These are phyloP conservation scores for Aphelenchoides besseyi DNA, from an alignment of 1,140 invertebrate species.

Conservation along the genomic window DNA sequence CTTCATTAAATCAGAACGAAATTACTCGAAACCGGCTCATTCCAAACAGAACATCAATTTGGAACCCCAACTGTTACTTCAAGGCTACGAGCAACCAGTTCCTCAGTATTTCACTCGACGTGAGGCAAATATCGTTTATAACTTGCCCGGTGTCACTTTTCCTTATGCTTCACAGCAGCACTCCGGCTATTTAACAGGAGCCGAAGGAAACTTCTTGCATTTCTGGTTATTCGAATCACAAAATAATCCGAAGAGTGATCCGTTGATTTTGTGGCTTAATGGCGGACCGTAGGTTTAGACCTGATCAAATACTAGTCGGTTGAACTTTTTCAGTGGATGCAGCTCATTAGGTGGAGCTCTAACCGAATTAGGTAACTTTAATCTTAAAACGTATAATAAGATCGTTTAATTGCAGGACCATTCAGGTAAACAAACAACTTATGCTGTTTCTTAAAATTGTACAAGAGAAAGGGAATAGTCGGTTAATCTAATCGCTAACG, in stretches of 20 bases:
- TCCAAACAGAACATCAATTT: background rate
- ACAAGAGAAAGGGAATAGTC: no score
- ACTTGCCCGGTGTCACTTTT: conserved; percentile 53
- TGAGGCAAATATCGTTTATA: conserved; percentile 47
- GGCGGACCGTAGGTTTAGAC: no score
- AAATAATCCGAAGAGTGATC: conserved; percentile 63
- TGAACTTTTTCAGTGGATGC: no score
- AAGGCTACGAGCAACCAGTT: background rate
- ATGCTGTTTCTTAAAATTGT: no score
- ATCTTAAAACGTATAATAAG: conserved; percentile 44
- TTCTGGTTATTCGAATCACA: conserved; percentile 63
- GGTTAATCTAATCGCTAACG: no score
- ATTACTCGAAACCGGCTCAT: conserved; percentile 20
- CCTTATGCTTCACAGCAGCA: conserved; percentile 52
- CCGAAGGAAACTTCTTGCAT: conserved; percentile 48
- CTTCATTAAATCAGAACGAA: conserved; percentile 3
- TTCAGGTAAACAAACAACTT: no score
- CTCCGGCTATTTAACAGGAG: conserved; percentile 60
- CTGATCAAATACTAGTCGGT: no score
- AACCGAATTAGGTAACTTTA: conserved; percentile 67
- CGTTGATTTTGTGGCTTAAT: conserved; percentile 67
- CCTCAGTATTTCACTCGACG: conserved; percentile 25
- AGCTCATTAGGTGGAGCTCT: conserved; percentile 65
- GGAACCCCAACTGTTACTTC: background rate
- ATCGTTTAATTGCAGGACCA: no score